Evolutionary conservation across 2,797 vertebrate species (phyloP), one percentile per base, ranked within the genome.

Genomic region (Amniataba percoides): DNA sequence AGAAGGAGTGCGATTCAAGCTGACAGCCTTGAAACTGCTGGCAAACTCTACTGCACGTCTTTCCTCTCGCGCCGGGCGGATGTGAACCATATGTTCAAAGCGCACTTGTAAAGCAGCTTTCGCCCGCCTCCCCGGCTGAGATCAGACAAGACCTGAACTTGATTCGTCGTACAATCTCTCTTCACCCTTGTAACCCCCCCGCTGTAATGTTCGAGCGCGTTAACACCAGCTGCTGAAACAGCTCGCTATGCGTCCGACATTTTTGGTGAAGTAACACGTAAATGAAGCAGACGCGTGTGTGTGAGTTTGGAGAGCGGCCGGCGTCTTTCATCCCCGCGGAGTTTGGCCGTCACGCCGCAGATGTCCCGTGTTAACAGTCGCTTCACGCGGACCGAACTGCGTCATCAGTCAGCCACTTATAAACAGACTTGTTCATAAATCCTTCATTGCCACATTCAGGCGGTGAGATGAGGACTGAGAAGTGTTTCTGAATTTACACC

Each of bases 21-120:
- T 64, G 82, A 81, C 84, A 85, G 76, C 57, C 81, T 74, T 73
- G 58, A 84, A 80, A 78, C 75, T 69, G 76, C 43, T 88, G 86
- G 79, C 74, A 75, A 68, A 82, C 18, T 73, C 73, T 31, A 31
- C 31, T 60, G 70, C 48, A 12, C 55, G 80, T 36, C 46, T 85
- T 71, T 27, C 80, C 78, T 74, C 53, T 71, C 63, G n/a, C 53
- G 42, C 56, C 21, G 57, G 71, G 67, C 45, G 34, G 21, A 82
- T 64, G 68, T 56, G 45, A 78, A 77, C 74, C 77, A 70, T 88
- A 45, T 89, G 76, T 77, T 87, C 53, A 71, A 78, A 89, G 71
- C 78, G 71, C 51, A 67, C 53, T 79, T 84, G 87, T n/a, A 90
- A 87, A 81, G 78, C 81, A 58, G 36, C 71, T 2, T 77, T 80